Percentiles rank a stretch among this genome's conserved stretches.
These are phyloP conservation scores for Chionodraco myersi DNA, from an alignment of 2,113 vertebrate genomes.

Conservation along the genomic window DNA sequence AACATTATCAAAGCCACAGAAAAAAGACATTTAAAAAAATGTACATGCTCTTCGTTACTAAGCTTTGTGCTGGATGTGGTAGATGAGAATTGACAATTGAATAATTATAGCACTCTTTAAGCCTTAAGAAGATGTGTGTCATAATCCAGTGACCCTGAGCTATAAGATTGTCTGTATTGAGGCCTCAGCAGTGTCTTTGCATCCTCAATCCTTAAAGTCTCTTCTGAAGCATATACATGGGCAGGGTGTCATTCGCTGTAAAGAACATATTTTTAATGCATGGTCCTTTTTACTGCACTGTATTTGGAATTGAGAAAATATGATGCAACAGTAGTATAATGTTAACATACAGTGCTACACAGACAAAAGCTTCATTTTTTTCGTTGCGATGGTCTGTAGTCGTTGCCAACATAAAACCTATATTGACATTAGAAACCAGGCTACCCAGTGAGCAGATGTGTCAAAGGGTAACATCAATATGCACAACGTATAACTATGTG, in stretches of 20 bases:
- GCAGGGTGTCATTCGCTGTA: constrained; percentile 20
- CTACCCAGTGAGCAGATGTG: constrained; percentile 21
- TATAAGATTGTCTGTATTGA: constrained; percentile 9
- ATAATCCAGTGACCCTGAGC: neutral
- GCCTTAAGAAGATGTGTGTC: neutral
- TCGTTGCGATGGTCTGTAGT: constrained; percentile 12
- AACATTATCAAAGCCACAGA: neutral
- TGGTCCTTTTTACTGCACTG: neutral
- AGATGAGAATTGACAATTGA: neutral
- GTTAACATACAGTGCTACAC: constrained; percentile 6
- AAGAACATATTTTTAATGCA: constrained; percentile 18
- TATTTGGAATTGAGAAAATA: constrained; percentile 22
- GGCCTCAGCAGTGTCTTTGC: constrained; percentile 4
- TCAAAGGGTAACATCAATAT: constrained; percentile 40
- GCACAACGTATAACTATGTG: constrained; percentile 20
- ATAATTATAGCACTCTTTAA: constrained; percentile 1
- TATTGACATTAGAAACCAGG: constrained; percentile 18
- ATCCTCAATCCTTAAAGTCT: constrained; percentile 15
- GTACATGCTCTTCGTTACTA: neutral
- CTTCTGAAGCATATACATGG: constrained; percentile 17
- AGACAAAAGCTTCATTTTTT: constrained; percentile 27
- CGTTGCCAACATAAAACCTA: constrained; percentile 5
- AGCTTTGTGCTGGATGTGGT: neutral
- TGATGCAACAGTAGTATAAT: constrained; percentile 11
- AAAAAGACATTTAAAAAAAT: neutral